Evolutionary conservation across 2,797 vertebrate species (phyloP).

Genomic region (Melanotaenia nigrans): DNA sequence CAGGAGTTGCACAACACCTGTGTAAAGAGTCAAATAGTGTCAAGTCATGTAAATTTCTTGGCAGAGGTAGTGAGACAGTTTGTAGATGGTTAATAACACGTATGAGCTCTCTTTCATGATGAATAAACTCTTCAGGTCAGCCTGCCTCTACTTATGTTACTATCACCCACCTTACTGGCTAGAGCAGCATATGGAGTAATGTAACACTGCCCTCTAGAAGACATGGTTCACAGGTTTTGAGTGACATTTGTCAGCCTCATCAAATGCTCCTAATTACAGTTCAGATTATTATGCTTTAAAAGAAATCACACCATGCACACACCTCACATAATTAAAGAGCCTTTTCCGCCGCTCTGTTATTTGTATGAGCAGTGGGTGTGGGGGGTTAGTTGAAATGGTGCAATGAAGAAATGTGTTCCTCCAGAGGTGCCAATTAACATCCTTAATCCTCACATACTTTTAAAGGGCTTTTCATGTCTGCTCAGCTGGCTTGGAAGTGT

Average conservation of each 20-base stretch:
- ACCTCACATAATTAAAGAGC: constrained; percentile 76
- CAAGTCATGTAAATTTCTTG: constrained; percentile 2
- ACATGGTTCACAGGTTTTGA: constrained; percentile 47
- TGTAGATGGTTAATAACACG: constrained; percentile 8
- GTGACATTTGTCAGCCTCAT: constrained; percentile 58
- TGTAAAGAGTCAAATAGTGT: background rate
- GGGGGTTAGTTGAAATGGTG: constrained; percentile 38
- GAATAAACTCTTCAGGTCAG: constrained; percentile 25
- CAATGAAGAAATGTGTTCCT: constrained; percentile 58
- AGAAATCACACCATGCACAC: constrained; percentile 64
- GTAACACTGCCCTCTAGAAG: constrained; percentile 50
- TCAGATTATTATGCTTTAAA: constrained; percentile 57
- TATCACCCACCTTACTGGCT: constrained; percentile 15
- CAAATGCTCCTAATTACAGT: constrained; percentile 70
- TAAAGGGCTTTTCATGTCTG: constrained; percentile 57
- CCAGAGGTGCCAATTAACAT: constrained; percentile 49
- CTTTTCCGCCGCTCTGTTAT: constrained; percentile 66
- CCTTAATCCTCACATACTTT: constrained; percentile 67
- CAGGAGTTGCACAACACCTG: background rate
- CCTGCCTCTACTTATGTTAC: constrained; percentile 19
- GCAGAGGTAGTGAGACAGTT: constrained; percentile 8
- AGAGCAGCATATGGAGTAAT: constrained; percentile 14
- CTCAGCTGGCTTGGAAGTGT: constrained; percentile 29
- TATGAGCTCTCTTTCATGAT: constrained; percentile 23
- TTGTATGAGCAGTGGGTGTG: constrained; percentile 53